Evolutionary conservation across 1,140 invertebrate genomes (phyloP).

Genomic region (Zeugodacus cucurbitae): DNA sequence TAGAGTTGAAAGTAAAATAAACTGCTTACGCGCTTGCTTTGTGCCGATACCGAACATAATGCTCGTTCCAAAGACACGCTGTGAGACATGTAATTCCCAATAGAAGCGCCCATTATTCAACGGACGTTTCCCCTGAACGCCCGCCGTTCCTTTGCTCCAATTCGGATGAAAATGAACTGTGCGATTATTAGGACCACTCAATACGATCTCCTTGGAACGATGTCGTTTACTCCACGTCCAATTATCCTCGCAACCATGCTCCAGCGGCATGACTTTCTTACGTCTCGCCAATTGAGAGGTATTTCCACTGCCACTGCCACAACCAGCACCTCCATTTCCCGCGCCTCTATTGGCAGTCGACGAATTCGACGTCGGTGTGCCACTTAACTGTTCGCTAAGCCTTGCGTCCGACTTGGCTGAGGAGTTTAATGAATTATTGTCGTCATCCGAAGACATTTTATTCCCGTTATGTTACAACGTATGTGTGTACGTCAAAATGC

Average conservation of each 20-base stretch:
- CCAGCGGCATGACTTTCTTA: slow-evolving; percentile 49
- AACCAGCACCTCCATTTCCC: background rate
- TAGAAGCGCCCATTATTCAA: slow-evolving; percentile 76
- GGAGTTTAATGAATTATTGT: slow-evolving; percentile 37
- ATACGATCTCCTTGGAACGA: slow-evolving; percentile 74
- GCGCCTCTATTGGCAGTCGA: background rate
- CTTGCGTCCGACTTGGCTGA: background rate
- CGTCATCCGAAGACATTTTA: slow-evolving; percentile 45
- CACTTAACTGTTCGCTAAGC: background rate
- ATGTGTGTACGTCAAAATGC: background rate
- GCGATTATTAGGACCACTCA: slow-evolving; percentile 68
- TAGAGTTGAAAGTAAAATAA: too few species aligned
- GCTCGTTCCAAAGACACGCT: slow-evolving; percentile 79
- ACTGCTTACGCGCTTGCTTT: slow-evolving; percentile 63
- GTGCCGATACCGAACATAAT: slow-evolving; percentile 84
- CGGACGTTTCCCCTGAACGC: slow-evolving; percentile 72
- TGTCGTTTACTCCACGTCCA: slow-evolving; percentile 76
- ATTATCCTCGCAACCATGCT: slow-evolving; percentile 69
- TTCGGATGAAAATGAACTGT: slow-evolving; percentile 78
- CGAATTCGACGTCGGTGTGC: background rate
- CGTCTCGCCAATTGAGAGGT: slow-evolving; percentile 37
- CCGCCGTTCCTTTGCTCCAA: slow-evolving; percentile 81
- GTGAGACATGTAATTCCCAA: slow-evolving; percentile 76
- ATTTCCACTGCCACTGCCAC: background rate
- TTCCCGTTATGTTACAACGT: background rate